Conservation (phyloP, 2,888 invertebrate species). For the Troides aeacus region DNA sequence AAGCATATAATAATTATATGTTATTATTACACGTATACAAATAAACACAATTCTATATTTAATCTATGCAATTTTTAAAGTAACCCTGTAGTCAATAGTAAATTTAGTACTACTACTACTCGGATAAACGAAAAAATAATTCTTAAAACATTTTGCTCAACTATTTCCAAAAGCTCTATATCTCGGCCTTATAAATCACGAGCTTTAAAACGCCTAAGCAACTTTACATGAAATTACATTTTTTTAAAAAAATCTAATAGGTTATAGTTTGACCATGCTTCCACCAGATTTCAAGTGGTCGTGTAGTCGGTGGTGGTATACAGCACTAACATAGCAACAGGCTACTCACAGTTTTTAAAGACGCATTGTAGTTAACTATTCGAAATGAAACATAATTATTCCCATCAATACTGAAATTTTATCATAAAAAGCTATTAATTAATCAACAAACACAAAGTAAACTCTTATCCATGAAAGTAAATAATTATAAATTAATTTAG, state of each 20-base stretch:
- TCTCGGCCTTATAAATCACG: not conserved
- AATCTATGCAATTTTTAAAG: constrained; percentile 4
- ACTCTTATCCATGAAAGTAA: too few relatives aligned
- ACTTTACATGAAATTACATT: not conserved
- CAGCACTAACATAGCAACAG: too few relatives aligned
- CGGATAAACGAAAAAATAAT: not conserved
- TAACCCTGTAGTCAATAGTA: constrained; percentile 21
- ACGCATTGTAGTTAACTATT: not conserved
- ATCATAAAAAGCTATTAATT: not conserved
- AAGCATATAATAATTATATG: constrained; percentile 7
- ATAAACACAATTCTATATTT: constrained; percentile 1
- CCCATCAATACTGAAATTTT: not conserved
- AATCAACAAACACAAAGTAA: too few relatives aligned
- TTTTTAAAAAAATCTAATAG: too few relatives aligned
- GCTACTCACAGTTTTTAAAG: too few relatives aligned
- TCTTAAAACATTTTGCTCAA: not conserved
- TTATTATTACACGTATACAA: constrained; percentile 1
- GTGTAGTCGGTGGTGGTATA: too few relatives aligned
- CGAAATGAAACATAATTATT: not conserved
- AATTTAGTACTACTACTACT: constrained; percentile 1
- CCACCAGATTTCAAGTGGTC: too few relatives aligned
- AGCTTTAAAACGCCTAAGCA: not conserved
- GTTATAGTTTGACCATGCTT: too few relatives aligned
- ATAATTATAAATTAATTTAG: too few relatives aligned
- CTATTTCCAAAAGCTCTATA: not conserved